These are phyloP conservation scores for Nycticebus coucang DNA, from an alignment of 2,113 vertebrate genomes.

Conservation along the genomic window DNA sequence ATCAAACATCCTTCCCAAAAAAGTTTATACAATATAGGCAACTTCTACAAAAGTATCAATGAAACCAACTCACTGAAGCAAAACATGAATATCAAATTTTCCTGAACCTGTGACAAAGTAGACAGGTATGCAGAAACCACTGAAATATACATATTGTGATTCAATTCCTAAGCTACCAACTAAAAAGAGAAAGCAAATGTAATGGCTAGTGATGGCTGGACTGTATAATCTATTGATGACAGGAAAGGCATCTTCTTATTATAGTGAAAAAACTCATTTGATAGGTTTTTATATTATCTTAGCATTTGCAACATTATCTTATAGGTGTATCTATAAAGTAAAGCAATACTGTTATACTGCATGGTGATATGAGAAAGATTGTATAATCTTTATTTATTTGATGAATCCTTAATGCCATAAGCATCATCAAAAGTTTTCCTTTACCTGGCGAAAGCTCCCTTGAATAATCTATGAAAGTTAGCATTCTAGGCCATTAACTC, in stretches of 20 bases:
- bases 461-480: conserved; percentile 18
- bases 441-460: conserved; percentile 16
- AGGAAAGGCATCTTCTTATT: not conserved
- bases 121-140: not conserved
- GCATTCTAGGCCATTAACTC: conserved; percentile 3
- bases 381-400: conserved; percentile 24
- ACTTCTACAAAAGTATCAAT: not conserved
- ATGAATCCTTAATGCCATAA: not conserved
- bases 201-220: not conserved
- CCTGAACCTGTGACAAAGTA: not conserved
- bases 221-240: not conserved
- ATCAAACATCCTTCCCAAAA: not conserved
- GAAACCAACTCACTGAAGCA: not conserved
- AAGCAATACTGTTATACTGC: not conserved
- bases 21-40: conserved; percentile 4
- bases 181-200: conserved; percentile 29
- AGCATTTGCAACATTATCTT: not conserved
- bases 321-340: not conserved
- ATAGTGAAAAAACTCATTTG: not conserved
- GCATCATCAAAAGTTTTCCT: not conserved
- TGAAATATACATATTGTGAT: not conserved
- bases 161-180: conserved; percentile 55
- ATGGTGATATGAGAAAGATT: not conserved
- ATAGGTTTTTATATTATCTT: not conserved
- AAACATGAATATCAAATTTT: not conserved